Base-by-base conservation (phyloP, 53 echinoderm and acorn worm genomes). In the Paelopatides confundens region DNA sequence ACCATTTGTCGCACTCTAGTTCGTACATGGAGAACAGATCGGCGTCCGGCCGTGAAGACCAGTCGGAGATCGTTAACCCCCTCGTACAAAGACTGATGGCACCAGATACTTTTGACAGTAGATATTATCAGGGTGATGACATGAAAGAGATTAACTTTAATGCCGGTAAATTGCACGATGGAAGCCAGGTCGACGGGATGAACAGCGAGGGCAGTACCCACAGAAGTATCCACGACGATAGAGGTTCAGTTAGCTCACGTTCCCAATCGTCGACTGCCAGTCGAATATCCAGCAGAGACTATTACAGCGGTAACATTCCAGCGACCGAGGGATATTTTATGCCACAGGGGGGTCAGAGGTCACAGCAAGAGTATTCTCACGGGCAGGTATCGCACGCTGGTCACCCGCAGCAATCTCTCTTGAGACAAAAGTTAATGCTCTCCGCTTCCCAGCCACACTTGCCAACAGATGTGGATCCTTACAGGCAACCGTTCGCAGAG, bases 391-490 rank as follows among this genome's bases (percentile, higher is more conserved):
- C 53, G 9, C 32, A 67, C 1, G 32, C 15, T 24, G 32, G 31
- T 3, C 84, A 83, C 47, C 84, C 84, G 1, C 63, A 65, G n/a
- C 84, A 63, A 36, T 63, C 84, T 2, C 65, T 83, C 7, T 29
- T 27, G 13, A 35, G 65, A 31, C 84, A 83, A 1, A 35, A 83
- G 17, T 63, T 63, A 5, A 83, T 83, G 84, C 39, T 83, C n/a
- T 83, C 84, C 2, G 84, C 84, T 64, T 83, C 84, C 39, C 84
- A 83, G 65, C 84, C 84, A 35, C 84, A 83, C 84, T 65, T 83
- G 84, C 84, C 84, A 65, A 65, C 65, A 63, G 36, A 38, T 40
- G 32, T 32, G 33, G 79, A 79, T 13, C 79, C 32, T 33, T 79
- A 79, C 18, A 31, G 17, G 50, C 54, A 79, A 31, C 79, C 79